Conservation (phyloP, 2,113 vertebrate species). For the Geococcyx californianus region DNA sequence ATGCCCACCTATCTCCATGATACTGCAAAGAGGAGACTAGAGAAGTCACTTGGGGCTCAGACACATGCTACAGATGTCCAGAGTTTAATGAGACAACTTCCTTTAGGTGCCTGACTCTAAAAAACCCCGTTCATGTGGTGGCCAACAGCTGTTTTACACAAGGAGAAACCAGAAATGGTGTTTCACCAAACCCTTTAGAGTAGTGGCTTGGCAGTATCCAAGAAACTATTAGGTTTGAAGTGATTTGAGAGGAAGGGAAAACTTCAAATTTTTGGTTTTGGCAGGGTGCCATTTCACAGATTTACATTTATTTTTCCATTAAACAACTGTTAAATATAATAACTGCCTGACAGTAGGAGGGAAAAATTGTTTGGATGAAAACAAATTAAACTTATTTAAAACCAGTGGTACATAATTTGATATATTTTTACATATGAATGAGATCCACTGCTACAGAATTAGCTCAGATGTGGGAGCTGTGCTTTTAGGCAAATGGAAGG, state of each 20-base stretch:
- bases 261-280: not conserved
- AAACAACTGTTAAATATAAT: not conserved
- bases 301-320: not conserved
- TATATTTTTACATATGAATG: not conserved
- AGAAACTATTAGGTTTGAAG: not conserved
- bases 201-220: not conserved
- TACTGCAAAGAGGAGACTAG: too few species aligned
- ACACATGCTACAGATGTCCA: not conserved
- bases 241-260: not conserved
- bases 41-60: not conserved
- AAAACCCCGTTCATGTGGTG: not conserved
- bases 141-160: not conserved
- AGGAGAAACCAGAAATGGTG: not conserved
- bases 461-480: not conserved
- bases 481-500: not conserved
- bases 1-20: not conserved
- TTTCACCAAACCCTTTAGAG: not conserved
- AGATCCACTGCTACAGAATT: not conserved
- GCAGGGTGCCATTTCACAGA: not conserved
- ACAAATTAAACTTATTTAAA: not conserved
- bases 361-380: not conserved
- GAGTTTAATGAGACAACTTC: not conserved
- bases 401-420: not conserved
- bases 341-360: not conserved
- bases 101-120: not conserved